Conservation (phyloP, 2,888 invertebrate genomes). For the Tetrapedia diversipes region DNA sequence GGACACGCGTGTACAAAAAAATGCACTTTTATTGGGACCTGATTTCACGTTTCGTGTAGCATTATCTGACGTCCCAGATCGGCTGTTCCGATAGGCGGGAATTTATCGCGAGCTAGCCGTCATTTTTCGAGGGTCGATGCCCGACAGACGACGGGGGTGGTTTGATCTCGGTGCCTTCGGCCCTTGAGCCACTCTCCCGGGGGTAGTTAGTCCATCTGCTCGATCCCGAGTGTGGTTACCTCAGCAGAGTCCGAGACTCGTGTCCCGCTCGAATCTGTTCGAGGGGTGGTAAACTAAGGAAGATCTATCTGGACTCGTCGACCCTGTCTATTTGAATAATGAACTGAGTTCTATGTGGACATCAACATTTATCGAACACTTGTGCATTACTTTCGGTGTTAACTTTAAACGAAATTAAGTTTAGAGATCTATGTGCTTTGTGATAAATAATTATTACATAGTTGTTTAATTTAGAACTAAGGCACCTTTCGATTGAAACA, state of each 20-base stretch:
- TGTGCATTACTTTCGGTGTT: too few species aligned
- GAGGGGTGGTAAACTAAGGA: constrained; percentile 65
- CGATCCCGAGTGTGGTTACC: constrained; percentile 66
- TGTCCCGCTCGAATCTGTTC: constrained; percentile 45
- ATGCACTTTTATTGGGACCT: constrained; percentile 37
- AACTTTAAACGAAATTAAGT: too few species aligned
- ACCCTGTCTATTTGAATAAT: constrained; percentile 55
- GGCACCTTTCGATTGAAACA: too few species aligned
- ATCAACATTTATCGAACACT: background rate
- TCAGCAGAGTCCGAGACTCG: constrained; percentile 43
- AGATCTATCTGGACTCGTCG: constrained; percentile 54
- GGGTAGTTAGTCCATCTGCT: constrained; percentile 81
- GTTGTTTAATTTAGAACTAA: too few species aligned
- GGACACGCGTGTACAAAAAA: constrained; percentile 1
- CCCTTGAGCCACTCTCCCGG: constrained; percentile 74
- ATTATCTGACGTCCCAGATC: constrained; percentile 60
- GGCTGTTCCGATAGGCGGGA: constrained; percentile 59
- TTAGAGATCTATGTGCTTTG: background rate
- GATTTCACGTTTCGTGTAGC: constrained; percentile 38
- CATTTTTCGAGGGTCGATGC: constrained; percentile 73
- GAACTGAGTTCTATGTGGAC: constrained; percentile 33
- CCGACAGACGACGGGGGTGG: constrained; percentile 74
- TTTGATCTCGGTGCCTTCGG: constrained; percentile 65
- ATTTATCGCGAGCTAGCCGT: constrained; percentile 68
- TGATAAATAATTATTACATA: too few species aligned